Evolutionary conservation across 2,888 invertebrate species (phyloP).

Genomic region (Polyploca ridens): DNA sequence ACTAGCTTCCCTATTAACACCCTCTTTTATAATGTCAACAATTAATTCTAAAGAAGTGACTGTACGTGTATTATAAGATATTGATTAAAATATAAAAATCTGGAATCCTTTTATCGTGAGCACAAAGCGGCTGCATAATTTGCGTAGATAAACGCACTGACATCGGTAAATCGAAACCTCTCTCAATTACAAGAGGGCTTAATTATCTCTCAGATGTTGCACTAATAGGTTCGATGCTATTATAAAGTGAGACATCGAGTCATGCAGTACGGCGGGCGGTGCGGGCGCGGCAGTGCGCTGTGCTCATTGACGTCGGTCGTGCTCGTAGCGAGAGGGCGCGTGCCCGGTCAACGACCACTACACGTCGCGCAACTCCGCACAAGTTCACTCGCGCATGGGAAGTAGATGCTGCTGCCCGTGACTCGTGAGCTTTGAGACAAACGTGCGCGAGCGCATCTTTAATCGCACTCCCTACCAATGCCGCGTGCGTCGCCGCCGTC

Average conservation of each 20-base stretch:
- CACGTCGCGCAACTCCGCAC: conserved; percentile 42
- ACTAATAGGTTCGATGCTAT: conserved; percentile 11
- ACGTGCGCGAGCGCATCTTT: conserved; percentile 33
- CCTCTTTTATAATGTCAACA: no score
- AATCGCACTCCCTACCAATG: conserved; percentile 21
- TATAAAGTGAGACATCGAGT: conserved; percentile 6
- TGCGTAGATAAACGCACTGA: not conserved
- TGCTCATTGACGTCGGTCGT: conserved; percentile 41
- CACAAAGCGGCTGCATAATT: no score
- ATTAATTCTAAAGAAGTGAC: no score
- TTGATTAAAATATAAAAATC: no score
- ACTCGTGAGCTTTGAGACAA: conserved; percentile 22
- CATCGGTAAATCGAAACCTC: not conserved
- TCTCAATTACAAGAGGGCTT: not conserved
- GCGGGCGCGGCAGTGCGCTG: conserved; percentile 22
- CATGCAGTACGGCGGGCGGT: conserved; percentile 20
- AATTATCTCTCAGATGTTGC: not conserved
- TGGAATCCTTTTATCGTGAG: no score
- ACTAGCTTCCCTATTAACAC: no score
- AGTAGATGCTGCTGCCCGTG: conserved; percentile 21
- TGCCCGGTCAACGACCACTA: conserved; percentile 72
- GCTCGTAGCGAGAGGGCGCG: conserved; percentile 52
- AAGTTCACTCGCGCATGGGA: conserved; percentile 62
- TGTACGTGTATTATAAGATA: no score
- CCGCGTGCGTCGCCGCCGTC: conserved; percentile 21